These are phyloP conservation scores for Hypsibius dujardini DNA, from an alignment of 1,140 invertebrate species.

Conservation along the genomic window DNA sequence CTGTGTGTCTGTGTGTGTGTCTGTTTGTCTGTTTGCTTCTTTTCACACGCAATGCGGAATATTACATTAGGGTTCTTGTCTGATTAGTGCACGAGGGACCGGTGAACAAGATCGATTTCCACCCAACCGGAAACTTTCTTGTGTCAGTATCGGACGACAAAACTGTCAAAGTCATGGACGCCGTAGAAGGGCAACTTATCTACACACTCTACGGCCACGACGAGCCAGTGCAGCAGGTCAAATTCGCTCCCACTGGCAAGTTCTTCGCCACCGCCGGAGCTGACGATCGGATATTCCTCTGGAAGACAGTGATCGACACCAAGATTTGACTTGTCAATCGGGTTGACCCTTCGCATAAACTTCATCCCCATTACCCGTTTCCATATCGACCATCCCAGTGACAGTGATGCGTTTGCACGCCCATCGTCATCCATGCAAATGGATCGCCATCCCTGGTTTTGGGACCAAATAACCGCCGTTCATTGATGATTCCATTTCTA, in stretches of 20 bases:
- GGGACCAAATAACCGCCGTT: no score
- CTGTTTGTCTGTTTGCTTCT: no score
- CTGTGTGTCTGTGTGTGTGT: no score
- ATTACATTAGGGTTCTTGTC: background rate
- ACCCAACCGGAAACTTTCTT: background rate
- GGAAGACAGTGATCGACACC: background rate
- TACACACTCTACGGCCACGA: slow-evolving; percentile 5
- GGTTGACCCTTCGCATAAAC: no score
- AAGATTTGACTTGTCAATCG: no score
- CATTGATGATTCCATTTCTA: no score
- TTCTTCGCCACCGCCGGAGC: slow-evolving; percentile 4
- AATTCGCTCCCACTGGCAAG: background rate
- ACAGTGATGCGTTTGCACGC: no score
- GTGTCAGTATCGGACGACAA: slow-evolving; percentile 5
- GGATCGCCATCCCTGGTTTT: no score
- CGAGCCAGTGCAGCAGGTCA: background rate
- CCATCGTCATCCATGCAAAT: no score
- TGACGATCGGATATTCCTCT: background rate
- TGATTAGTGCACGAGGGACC: background rate
- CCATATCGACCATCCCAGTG: no score
- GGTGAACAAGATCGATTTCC: background rate
- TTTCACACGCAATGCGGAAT: no score
- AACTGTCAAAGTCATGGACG: slow-evolving; percentile 9
- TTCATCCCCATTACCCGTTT: no score
- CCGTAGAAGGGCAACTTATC: background rate